Base-by-base conservation (phyloP, 1,140 invertebrate genomes). In the Armadillidium nasatum region DNA sequence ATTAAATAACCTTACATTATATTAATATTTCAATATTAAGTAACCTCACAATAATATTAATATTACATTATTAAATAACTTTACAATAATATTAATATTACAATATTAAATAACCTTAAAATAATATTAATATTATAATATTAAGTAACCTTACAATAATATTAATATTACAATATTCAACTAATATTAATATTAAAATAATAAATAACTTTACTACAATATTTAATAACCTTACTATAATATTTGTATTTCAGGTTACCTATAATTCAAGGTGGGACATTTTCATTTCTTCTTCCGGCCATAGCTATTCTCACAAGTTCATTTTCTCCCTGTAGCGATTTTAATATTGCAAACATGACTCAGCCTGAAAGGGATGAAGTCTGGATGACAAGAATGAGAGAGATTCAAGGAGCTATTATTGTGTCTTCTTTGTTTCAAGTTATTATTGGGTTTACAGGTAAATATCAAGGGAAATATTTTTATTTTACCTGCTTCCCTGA, bases 231-330 rank as follows among this genome's bases (percentile, higher is more conserved):
- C n/a, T n/a, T n/a, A n/a, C n/a, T n/a, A n/a, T 33, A 33, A 33
- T 33, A 33, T 33, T 33, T 66, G 4, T 66, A n/a, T 66, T 66
- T 66, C 60, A 66, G 60, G 60, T 66, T 66, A 66, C 60, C 60
- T 22, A 66, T 66, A 66, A 66, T 66, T n/a, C 60, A 66, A 66
- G 60, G 60, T 66, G 60, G 60, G 15, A n/a, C 60, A n/a, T 66
- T 66, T n/a, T 66, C 60, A 2, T 71, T 71, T 44, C 22, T 71
- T 15, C 15, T 71, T 22, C 23, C 23, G 2, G 13, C 23, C 6
- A 23, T 71, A 23, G n/a, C 22, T 23, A 71, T 71, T 44, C 23
- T 71, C 11, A 22, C 15, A 0, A 71, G 11, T 23, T 23, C n/a
- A 15, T 71, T 71, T 15, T 6, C 22, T 9, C 23, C 23, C 11